A percentile compares a stretch with the other conserved stretches of the same genome.
phyloP scores from a whole-genome alignment of 2,888 invertebrate species.

The Melangyna quadrimaculata region DNA sequence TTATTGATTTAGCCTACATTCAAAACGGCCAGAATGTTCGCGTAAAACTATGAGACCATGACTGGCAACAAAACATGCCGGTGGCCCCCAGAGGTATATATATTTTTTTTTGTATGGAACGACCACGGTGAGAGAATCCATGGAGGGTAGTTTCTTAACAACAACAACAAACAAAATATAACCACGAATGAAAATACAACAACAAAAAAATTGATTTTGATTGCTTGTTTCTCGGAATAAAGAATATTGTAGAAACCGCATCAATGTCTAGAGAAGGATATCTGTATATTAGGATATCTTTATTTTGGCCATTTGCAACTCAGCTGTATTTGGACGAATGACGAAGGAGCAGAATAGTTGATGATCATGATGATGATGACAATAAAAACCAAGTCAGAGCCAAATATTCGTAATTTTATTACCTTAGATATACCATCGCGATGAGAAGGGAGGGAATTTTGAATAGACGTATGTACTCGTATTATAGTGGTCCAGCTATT shows the following conservation, averaged over 20 bases:
- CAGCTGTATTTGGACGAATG: conserved; percentile 1
- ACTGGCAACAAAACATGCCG: conserved; percentile 35
- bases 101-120: not conserved
- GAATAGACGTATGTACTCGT: not conserved
- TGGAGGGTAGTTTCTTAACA: conserved; percentile 7
- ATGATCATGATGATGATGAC: conserved; percentile 43
- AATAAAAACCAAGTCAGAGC: conserved; percentile 36
- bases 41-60: conserved; percentile 34
- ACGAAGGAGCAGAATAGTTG: conserved; percentile 11
- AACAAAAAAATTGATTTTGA: conserved; percentile 63
- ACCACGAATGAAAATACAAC: not conserved
- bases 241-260: conserved; percentile 53
- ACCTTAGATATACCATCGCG: not conserved
- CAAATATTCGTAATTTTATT: conserved; percentile 53
- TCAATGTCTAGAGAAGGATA: conserved; percentile 43
- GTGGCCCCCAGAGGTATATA: conserved; percentile 17
- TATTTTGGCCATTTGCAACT: conserved; percentile 58
- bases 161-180: conserved; percentile 3
- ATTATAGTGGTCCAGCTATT: conserved; percentile 21
- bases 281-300: conserved; percentile 3
- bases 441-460: not conserved
- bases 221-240: conserved; percentile 51
- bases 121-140: not conserved
- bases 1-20: conserved; percentile 68
- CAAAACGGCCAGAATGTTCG: conserved; percentile 44